A percentile compares a stretch with the other conserved stretches of the same genome.
Evolutionary conservation across 2,888 invertebrate genomes (phyloP).

Genomic region (Miltochrista miniata): DNA sequence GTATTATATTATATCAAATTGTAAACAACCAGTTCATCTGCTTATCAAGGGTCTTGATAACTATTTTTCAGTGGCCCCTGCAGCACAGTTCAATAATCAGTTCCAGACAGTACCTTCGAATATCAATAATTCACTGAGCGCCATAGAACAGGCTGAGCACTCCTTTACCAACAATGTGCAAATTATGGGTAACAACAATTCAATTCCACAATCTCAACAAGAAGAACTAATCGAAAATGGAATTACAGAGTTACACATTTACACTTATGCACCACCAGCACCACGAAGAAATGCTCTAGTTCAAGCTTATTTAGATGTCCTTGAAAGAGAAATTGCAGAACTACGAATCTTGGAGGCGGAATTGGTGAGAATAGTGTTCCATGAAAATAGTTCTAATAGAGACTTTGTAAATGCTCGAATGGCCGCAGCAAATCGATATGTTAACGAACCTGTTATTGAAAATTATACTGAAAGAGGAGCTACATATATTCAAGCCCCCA

Average conservation of each 20-base stretch:
- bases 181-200: neutral
- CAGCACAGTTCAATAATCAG: neutral
- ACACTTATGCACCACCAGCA: neutral
- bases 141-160: neutral
- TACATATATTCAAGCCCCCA: neutral
- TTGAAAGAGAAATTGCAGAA: neutral
- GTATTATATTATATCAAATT: no score
- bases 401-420: neutral
- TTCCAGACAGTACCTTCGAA: neutral
- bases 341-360: neutral
- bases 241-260: neutral
- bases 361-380: neutral
- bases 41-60: no score
- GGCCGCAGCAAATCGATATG: neutral
- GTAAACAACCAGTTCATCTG: no score
- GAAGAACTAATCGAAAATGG: neutral
- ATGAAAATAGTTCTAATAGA: neutral
- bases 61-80: neutral
- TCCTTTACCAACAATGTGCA: no score
- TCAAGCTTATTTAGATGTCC: neutral
- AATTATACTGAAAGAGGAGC: neutral
- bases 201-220: neutral
- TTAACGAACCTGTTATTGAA: neutral
- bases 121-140: neutral
- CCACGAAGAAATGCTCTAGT: neutral